Percentiles rank a stretch among this genome's conserved stretches.
phyloP scores from a whole-genome alignment of 2,888 invertebrate species.

The Folsomia manolachei region DNA sequence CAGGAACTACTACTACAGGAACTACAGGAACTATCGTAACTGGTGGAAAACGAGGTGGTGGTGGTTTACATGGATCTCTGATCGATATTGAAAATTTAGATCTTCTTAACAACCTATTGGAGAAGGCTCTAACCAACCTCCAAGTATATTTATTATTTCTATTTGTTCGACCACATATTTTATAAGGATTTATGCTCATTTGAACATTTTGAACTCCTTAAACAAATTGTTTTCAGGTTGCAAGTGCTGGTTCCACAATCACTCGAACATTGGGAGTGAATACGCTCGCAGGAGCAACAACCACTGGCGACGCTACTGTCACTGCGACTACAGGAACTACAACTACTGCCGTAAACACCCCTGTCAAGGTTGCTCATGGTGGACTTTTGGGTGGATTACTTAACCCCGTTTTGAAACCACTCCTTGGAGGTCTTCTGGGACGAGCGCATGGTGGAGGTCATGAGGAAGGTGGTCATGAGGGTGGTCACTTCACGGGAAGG shows the following conservation, averaged over 20 bases:
- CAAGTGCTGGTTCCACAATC: background rate
- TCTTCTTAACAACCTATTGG: background rate
- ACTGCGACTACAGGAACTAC: background rate
- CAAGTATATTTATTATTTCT: too few species aligned
- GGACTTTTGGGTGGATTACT: background rate
- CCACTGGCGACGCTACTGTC: background rate
- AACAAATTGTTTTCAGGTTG: background rate
- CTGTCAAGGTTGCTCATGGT: too few species aligned
- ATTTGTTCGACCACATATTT: too few species aligned
- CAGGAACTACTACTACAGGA: background rate
- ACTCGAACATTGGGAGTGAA: too few species aligned
- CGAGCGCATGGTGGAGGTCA: background rate
- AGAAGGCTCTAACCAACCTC: background rate
- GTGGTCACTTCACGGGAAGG: background rate
- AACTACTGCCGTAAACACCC: too few species aligned
- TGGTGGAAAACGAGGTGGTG: background rate
- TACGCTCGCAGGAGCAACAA: background rate
- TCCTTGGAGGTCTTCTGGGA: background rate
- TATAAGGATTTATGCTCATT: too few species aligned
- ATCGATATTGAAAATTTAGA: background rate
- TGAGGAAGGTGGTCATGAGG: background rate
- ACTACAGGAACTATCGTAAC: background rate
- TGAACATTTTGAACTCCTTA: background rate
- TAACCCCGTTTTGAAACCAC: too few species aligned
- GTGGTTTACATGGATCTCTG: background rate